Evolutionary conservation across 2,888 invertebrate species (phyloP), one percentile per base, ranked within the genome.

Genomic region (Watsonalla cultraria): DNA sequence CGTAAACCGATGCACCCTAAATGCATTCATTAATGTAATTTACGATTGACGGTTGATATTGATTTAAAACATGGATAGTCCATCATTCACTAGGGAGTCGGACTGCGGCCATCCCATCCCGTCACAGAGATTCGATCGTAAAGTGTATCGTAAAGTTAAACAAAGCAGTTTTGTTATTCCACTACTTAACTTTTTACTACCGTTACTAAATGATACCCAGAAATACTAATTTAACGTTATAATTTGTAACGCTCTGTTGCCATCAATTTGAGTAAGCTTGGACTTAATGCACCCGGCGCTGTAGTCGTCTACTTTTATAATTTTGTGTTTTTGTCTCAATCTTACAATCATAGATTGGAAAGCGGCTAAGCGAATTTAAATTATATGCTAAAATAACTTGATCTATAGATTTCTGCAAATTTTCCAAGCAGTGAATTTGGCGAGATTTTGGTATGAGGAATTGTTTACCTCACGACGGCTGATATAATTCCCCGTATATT

Each of bases 1-100:
- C 48, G 48, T 48, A 8, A 48, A 49, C 49, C 37, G 11, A 49
- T 37, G 15, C 14, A 14, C 15, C 13, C 37, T 49, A 14, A 49
- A 48, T 37, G 48, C 15, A 9, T 39, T 14, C 35, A 37, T 48
- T 49, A 49, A 49, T 37, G 49, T 33, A 52, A 46, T 55, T 55
- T 52, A 55, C 51, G 46, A 52, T 33, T 45, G 37, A 39, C 49
- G 45, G 33, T 37, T 46, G 49, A 49, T 55, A 55, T 55, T 55
- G 54, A 55, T 55, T 55, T 55, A 55, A 46, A 45, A 46, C 52
- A 46, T 37, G 46, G 46, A 33, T 45, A 39, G 9, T 52, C 49
- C 33, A 50, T 55, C 54, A 52, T 48, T 52, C 54, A 54, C 13
- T 49, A 37, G 45, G 7, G 35, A 48, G 49, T 53, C 47, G 7